phyloP scores from a whole-genome alignment of 1,140 invertebrate species.

The Hycleus cichorii region DNA sequence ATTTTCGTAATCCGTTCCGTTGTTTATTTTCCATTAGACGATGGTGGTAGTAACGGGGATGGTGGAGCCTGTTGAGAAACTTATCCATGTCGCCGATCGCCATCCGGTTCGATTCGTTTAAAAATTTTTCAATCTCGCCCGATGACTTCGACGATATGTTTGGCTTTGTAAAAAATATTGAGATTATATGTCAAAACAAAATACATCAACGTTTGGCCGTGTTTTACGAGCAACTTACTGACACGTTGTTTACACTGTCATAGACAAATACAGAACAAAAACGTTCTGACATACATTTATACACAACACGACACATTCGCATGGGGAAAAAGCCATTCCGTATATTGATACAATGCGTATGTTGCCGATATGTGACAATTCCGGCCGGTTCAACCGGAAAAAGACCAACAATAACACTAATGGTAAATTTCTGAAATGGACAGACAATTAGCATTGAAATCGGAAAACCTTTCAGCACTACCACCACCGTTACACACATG shows the following conservation, averaged over 20 bases:
- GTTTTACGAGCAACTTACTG: constrained; percentile 23
- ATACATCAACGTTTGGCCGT: constrained; percentile 22
- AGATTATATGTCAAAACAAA: constrained; percentile 25
- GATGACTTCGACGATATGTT: constrained; percentile 15
- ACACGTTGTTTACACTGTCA: constrained; percentile 24
- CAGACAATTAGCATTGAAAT: constrained; percentile 11
- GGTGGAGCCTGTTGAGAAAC: too few species aligned
- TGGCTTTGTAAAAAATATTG: constrained; percentile 14
- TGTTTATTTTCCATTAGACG: constrained; percentile 12
- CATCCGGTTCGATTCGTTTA: constrained; percentile 3
- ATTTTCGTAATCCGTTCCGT: constrained; percentile 4
- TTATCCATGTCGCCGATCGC: too few species aligned
- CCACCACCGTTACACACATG: too few species aligned
- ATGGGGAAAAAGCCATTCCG: constrained; percentile 7
- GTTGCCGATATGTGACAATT: constrained; percentile 7
- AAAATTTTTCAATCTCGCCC: constrained; percentile 16
- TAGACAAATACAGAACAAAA: constrained; percentile 16
- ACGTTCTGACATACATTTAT: constrained; percentile 7
- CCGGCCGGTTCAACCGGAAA: constrained; percentile 3
- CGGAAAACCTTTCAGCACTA: constrained; percentile 2
- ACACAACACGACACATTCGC: neutral
- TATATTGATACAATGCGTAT: neutral
- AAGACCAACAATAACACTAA: constrained; percentile 6
- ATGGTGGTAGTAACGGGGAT: constrained; percentile 2
- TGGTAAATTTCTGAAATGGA: constrained; percentile 8